Percentiles rank a stretch among this genome's conserved stretches.
phyloP scores from a whole-genome alignment of 2,888 invertebrate species.

The Bruchidius siliquastri region DNA sequence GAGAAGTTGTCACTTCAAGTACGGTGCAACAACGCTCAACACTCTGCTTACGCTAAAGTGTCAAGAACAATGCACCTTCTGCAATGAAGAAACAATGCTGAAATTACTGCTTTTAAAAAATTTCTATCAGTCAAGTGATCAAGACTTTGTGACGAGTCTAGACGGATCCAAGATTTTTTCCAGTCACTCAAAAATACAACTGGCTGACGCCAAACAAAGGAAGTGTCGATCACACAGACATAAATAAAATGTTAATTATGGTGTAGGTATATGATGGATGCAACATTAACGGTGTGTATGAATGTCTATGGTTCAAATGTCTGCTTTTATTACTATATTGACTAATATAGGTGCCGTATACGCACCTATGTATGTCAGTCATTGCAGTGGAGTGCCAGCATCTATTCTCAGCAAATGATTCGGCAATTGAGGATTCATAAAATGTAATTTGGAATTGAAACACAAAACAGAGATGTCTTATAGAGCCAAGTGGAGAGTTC shows the following conservation, averaged over 20 bases:
- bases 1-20: not conserved
- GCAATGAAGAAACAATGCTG: not conserved
- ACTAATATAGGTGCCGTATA: not conserved
- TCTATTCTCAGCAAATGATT: too few relatives aligned
- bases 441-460: too few relatives aligned
- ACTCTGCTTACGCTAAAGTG: not conserved
- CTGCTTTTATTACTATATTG: not conserved
- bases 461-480: too few relatives aligned
- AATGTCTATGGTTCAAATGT: not conserved
- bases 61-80: not conserved
- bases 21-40: not conserved
- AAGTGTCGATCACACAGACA: not conserved
- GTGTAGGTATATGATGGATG: not conserved
- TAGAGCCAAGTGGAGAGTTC: too few relatives aligned
- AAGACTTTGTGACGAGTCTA: not conserved
- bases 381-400: not conserved
- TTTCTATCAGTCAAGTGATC: not conserved
- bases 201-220: not conserved
- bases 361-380: not conserved
- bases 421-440: too few relatives aligned
- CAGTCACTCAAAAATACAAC: not conserved
- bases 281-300: not conserved
- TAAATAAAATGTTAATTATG: not conserved
- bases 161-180: not conserved
- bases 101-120: not conserved